A percentile compares a stretch with the other conserved stretches of the same genome.
These are phyloP conservation scores for Rhinoptilus africanus DNA, from an alignment of 2,113 vertebrate species.

Conservation along the genomic window DNA sequence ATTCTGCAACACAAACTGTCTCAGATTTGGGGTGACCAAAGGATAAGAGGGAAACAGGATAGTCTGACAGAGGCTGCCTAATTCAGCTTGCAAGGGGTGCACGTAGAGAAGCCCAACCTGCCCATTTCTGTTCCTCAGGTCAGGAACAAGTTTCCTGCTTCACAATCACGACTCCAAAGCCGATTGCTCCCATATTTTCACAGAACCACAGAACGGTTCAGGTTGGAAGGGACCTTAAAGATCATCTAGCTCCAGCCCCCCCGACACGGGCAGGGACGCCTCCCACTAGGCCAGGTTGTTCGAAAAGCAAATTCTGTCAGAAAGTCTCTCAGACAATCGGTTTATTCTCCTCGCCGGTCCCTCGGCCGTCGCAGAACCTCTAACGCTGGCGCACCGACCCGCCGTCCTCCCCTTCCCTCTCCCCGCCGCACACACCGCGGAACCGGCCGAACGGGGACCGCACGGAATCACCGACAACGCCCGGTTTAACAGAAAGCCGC, in stretches of 20 bases:
- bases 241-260: not conserved
- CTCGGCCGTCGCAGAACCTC: not conserved
- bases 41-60: fast-evolving
- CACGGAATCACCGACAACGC: too few relatives aligned
- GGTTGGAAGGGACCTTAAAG: not conserved
- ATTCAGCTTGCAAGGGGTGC: not conserved
- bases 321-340: not conserved
- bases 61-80: too few relatives aligned
- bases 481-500: not conserved
- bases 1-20: not conserved
- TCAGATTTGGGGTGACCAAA: too few relatives aligned
- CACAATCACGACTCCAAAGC: fast-evolving
- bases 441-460: not conserved
- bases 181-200: fast-evolving
- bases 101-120: not conserved
- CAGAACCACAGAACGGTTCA: not conserved
- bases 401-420: not conserved
- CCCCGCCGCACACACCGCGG: not conserved
- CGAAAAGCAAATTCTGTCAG: not conserved
- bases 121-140: fast-evolving
- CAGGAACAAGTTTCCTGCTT: not conserved
- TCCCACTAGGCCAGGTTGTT: not conserved
- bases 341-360: fast-evolving
- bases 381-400: fast-evolving
- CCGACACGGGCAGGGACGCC: not conserved